Percentiles rank a stretch among this genome's conserved stretches.
Conservation (phyloP, 2,888 invertebrate species). For the Cataglyphis rosenhaueri region DNA sequence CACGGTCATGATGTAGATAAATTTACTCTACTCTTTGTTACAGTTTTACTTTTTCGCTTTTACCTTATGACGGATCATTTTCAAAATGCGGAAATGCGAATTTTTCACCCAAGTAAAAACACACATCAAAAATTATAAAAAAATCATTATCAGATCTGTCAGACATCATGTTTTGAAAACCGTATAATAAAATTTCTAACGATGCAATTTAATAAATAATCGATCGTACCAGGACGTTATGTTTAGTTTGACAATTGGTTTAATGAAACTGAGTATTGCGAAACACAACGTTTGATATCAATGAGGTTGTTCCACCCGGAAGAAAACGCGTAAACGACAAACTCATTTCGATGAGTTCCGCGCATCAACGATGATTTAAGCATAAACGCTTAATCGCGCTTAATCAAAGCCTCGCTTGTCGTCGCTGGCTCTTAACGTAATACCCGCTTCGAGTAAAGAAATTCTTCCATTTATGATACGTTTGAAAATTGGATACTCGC, state of each 20-base stretch:
- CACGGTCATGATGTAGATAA: conserved; percentile 54
- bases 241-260: conserved; percentile 10
- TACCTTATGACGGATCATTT: not conserved
- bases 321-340: conserved; percentile 12
- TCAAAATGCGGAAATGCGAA: not conserved
- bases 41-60: not conserved
- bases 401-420: conserved; percentile 5
- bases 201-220: conserved; percentile 12
- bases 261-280: conserved; percentile 20
- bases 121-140: not conserved
- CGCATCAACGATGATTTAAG: not conserved
- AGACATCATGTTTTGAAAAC: not conserved
- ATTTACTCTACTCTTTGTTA: not conserved
- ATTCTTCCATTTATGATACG: conserved; percentile 24
- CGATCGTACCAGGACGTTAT: not conserved
- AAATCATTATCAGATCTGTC: not conserved
- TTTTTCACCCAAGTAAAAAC: not conserved
- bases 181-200: conserved; percentile 12
- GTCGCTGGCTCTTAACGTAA: conserved; percentile 10
- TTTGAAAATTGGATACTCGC: conserved; percentile 27
- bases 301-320: conserved; percentile 37
- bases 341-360: conserved; percentile 21
- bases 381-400: conserved; percentile 17
- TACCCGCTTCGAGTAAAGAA: not conserved
- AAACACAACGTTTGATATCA: conserved; percentile 13